phyloP scores from a whole-genome alignment of 2,888 invertebrate species.

The Opisthograptis luteolata region DNA sequence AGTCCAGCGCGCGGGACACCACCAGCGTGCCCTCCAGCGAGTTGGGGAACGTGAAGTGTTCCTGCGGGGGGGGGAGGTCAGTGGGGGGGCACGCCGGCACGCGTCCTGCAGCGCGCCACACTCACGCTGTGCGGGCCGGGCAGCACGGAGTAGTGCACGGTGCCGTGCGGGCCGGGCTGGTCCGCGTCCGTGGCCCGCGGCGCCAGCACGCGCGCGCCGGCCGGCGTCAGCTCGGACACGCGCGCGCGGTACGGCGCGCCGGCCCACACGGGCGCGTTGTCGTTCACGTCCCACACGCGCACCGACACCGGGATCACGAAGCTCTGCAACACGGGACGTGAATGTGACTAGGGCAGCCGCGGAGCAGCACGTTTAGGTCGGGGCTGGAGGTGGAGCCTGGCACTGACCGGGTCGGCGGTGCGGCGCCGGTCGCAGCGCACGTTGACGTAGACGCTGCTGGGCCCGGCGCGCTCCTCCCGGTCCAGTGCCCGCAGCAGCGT shows the following conservation, averaged over 20 bases:
- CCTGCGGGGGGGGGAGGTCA: too few species aligned
- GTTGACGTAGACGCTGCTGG: slow-evolving; percentile 93
- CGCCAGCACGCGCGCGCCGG: slow-evolving; percentile 89
- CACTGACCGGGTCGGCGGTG: slow-evolving; percentile 89
- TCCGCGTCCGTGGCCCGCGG: slow-evolving; percentile 92
- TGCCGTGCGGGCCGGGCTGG: slow-evolving; percentile 94
- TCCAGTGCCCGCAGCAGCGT: slow-evolving; percentile 91
- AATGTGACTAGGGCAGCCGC: too few species aligned
- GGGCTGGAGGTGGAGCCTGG: background rate
- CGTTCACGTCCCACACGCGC: slow-evolving; percentile 95
- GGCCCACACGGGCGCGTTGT: slow-evolving; percentile 93
- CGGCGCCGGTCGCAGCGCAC: slow-evolving; percentile 92
- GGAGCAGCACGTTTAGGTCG: too few species aligned
- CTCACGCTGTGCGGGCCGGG: slow-evolving; percentile 90
- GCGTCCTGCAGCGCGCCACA: too few species aligned
- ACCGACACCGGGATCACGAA: slow-evolving; percentile 93
- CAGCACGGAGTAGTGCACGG: slow-evolving; percentile 92
- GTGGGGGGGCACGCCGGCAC: too few species aligned
- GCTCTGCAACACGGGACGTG: slow-evolving; percentile 74
- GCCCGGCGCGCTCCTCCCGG: slow-evolving; percentile 93
- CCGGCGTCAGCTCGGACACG: slow-evolving; percentile 91
- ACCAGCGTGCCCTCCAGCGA: too few species aligned
- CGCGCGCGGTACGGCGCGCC: slow-evolving; percentile 93
- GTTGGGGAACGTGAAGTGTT: too few species aligned
- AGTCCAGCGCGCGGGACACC: too few species aligned